Evolutionary conservation across 2,888 invertebrate species (phyloP), one percentile per base, ranked within the genome.

Genomic region (Eudasyphora cyanicolor): DNA sequence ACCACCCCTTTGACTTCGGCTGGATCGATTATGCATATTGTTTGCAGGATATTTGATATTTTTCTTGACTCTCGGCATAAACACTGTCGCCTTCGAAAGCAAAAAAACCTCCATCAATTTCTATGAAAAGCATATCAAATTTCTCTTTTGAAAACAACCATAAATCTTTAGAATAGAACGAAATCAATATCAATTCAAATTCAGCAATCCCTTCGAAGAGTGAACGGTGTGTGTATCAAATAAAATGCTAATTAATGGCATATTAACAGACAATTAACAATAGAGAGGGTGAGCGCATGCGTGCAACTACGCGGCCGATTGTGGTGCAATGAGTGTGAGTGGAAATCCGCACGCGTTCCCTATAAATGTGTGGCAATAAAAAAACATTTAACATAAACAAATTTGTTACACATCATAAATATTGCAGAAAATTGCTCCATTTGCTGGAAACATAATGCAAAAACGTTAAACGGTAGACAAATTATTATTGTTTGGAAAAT

Each of bases 181-280:
- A 32, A 4, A 4, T 32, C 8, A 32, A 45, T 7, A 14, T n/a
- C 45, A 45, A n/a, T 14, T 45, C 45, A 32, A 32, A 32, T 32
- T 21, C n/a, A 19, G 45, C 32, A 8, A 38, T 45, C 21, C 29
- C 42, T 21, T 45, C 77, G 27, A 2, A 45, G 45, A 45, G 24
- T 10, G 21, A 21, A 3, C 19, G 57, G 12, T 14, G 2, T 27
- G 69, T 27, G 21, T 35, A 67, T 64, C 64, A 54, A 79, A 74
- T 64, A 12, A 76, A 57, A 76, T 60, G 42, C 54, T 45, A 76
- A 75, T 78, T 71, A 78, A 69, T 64, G 35, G 38, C 19, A n/a
- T 62, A 70, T 76, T 75, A 79, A 76, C 64, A 60, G 76, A 19
- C 21, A 82, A 76, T 82, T 79, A 76, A 70, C 54, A 35, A 1